Percentiles rank a stretch among this genome's conserved stretches.
phyloP scores from a whole-genome alignment of 1,140 invertebrate genomes.

The Macrostomum lignano region DNA sequence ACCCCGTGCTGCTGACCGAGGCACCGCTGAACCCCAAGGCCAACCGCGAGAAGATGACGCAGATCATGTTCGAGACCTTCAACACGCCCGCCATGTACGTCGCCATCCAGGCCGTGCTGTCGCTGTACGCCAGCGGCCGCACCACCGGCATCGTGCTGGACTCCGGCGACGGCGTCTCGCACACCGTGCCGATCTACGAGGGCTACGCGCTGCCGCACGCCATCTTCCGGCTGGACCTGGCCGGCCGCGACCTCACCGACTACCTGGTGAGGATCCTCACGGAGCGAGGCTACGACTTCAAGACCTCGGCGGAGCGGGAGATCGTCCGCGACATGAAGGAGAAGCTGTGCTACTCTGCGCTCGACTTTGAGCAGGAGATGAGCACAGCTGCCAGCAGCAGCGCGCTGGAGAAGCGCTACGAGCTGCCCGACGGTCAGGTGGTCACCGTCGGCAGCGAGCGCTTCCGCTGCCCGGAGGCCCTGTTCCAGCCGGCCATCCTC shows the following conservation, averaged over 20 bases:
- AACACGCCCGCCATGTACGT: slow-evolving; percentile 69
- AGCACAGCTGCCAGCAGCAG: background rate
- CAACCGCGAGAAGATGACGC: slow-evolving; percentile 12
- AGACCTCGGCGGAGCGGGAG: slow-evolving; percentile 36
- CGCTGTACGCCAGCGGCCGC: slow-evolving; percentile 62
- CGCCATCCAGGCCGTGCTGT: slow-evolving; percentile 59
- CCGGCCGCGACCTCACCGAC: slow-evolving; percentile 56
- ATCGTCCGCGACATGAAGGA: slow-evolving; percentile 65
- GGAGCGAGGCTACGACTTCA: slow-evolving; percentile 75
- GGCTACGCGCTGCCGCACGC: slow-evolving; percentile 50
- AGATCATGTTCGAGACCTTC: slow-evolving; percentile 34
- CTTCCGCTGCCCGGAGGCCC: slow-evolving; percentile 81
- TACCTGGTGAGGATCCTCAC: slow-evolving; percentile 57
- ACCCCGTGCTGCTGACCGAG: slow-evolving; percentile 63
- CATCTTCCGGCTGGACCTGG: slow-evolving; percentile 55
- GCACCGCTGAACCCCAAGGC: slow-evolving; percentile 47
- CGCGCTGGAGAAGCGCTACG: slow-evolving; percentile 33
- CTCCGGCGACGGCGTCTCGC: slow-evolving; percentile 67
- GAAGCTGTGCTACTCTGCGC: slow-evolving; percentile 6
- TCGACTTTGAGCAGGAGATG: slow-evolving; percentile 6
- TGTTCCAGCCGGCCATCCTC: slow-evolving; percentile 76
- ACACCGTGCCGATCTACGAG: slow-evolving; percentile 74
- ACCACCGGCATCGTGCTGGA: slow-evolving; percentile 69
- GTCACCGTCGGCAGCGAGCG: slow-evolving; percentile 86
- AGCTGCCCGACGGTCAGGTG: slow-evolving; percentile 72